Percentiles rank a stretch among this genome's conserved stretches.
Evolutionary conservation across 1,140 invertebrate species (phyloP).

Genomic region (Drosophila repletoides): DNA sequence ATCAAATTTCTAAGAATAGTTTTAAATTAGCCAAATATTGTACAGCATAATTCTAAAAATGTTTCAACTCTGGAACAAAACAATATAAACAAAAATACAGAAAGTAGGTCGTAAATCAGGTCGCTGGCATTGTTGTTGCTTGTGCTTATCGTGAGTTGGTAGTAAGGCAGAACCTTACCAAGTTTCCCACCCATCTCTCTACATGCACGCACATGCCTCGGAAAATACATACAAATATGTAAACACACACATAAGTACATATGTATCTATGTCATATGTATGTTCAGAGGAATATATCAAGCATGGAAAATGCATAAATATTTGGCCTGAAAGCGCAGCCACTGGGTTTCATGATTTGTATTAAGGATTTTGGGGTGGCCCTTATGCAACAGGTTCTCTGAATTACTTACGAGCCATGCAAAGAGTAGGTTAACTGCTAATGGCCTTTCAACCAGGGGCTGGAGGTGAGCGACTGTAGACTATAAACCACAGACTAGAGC

Average conservation of each 20-base stretch:
- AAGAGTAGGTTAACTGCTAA: too few relatives aligned
- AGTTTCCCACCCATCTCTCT: constrained; percentile 18
- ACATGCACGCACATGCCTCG: constrained; percentile 46
- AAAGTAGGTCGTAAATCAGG: constrained; percentile 69
- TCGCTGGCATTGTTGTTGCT: constrained; percentile 50
- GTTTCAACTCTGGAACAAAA: constrained; percentile 18
- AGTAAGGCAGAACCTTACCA: constrained; percentile 25
- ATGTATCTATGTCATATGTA: not conserved
- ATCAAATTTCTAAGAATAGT: not conserved
- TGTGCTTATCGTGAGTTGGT: constrained; percentile 23
- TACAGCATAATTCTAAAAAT: constrained; percentile 4
- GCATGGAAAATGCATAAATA: constrained; percentile 37
- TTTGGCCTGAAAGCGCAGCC: constrained; percentile 64
- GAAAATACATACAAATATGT: not conserved
- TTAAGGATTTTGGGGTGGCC: constrained; percentile 20
- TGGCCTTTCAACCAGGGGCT: too few relatives aligned
- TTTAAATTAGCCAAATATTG: constrained; percentile 4
- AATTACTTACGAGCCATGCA: too few relatives aligned
- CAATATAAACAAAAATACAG: constrained; percentile 58
- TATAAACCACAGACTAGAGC: too few relatives aligned
- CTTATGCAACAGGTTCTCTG: not conserved
- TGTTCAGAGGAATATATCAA: not conserved
- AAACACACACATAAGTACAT: not conserved
- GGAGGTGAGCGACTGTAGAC: too few relatives aligned
- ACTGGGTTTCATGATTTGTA: constrained; percentile 34